Evolutionary conservation across 2,888 invertebrate species (phyloP).

Genomic region (Netelia inedita): DNA sequence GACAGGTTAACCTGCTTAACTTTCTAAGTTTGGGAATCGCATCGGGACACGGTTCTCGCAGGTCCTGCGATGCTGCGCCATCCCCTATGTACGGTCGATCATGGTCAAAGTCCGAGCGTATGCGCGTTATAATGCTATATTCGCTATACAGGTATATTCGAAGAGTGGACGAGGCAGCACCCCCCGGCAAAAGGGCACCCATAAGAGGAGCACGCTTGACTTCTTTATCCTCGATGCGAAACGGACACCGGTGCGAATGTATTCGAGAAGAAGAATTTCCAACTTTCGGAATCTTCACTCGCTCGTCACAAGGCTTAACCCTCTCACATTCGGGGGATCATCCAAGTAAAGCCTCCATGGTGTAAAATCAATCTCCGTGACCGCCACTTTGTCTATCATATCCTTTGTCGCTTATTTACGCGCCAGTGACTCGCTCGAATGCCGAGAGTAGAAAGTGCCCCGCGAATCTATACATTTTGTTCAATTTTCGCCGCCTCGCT

Average conservation of each 20-base stretch:
- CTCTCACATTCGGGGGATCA: constrained; percentile 69
- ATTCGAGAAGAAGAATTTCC: constrained; percentile 41
- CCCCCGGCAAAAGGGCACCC: constrained; percentile 5
- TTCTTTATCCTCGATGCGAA: constrained; percentile 52
- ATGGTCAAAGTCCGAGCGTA: constrained; percentile 6
- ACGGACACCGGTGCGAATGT: constrained; percentile 11
- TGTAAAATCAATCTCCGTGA: constrained; percentile 24
- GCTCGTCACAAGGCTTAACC: constrained; percentile 66
- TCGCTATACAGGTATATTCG: not conserved
- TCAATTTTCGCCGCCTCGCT: constrained; percentile 26
- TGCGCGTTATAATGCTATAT: not conserved
- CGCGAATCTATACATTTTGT: constrained; percentile 17
- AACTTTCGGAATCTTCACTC: constrained; percentile 33
- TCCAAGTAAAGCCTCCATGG: constrained; percentile 57
- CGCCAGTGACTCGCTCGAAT: constrained; percentile 20
- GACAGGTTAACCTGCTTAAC: constrained; percentile 77
- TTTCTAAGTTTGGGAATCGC: constrained; percentile 79
- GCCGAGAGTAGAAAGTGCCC: constrained; percentile 3
- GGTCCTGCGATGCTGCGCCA: constrained; percentile 44
- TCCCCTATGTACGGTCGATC: not conserved
- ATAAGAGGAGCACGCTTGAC: constrained; percentile 61
- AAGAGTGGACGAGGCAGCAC: constrained; percentile 12
- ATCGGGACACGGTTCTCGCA: constrained; percentile 69
- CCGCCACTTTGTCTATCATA: constrained; percentile 46
- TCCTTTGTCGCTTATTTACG: constrained; percentile 37